Conservation (phyloP, 2,888 invertebrate genomes). For the Idaea straminata region DNA sequence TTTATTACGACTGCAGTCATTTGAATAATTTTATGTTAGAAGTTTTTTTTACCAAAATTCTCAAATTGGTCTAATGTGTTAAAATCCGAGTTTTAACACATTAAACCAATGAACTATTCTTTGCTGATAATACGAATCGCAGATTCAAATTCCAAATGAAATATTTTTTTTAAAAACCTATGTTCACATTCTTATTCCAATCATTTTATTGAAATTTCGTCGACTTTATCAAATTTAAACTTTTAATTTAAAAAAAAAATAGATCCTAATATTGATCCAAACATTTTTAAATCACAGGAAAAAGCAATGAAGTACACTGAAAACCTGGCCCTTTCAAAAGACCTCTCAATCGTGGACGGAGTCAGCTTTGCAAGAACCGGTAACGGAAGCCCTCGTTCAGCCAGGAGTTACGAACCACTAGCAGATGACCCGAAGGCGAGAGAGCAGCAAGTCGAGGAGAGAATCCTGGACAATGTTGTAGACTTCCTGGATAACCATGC, state of each 20-base stretch:
- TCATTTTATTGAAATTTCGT: too few relatives aligned
- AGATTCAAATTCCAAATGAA: too few relatives aligned
- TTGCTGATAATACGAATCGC: too few relatives aligned
- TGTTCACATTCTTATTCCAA: too few relatives aligned
- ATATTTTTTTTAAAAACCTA: too few relatives aligned
- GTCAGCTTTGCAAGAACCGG: constrained; percentile 66
- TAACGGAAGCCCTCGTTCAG: constrained; percentile 65
- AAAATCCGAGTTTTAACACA: too few relatives aligned
- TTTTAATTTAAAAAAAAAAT: neutral
- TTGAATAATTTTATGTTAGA: neutral
- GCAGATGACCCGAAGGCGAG: constrained; percentile 67
- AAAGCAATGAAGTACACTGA: constrained; percentile 74
- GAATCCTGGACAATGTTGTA: constrained; percentile 69
- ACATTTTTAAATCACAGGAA: constrained; percentile 48
- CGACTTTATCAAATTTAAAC: neutral
- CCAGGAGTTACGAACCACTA: constrained; percentile 68
- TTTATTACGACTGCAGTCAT: neutral
- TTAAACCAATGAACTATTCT: too few relatives aligned
- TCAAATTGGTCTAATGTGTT: too few relatives aligned
- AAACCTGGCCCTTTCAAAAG: constrained; percentile 68
- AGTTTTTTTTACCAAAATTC: too few relatives aligned
- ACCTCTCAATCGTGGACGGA: constrained; percentile 62
- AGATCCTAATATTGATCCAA: neutral
- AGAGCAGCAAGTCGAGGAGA: constrained; percentile 66
- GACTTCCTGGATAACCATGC: constrained; percentile 71